A percentile compares a stretch with the other conserved stretches of the same genome.
Conservation (phyloP, 2,113 vertebrate genomes). For the Puffinus mauretanicus region DNA sequence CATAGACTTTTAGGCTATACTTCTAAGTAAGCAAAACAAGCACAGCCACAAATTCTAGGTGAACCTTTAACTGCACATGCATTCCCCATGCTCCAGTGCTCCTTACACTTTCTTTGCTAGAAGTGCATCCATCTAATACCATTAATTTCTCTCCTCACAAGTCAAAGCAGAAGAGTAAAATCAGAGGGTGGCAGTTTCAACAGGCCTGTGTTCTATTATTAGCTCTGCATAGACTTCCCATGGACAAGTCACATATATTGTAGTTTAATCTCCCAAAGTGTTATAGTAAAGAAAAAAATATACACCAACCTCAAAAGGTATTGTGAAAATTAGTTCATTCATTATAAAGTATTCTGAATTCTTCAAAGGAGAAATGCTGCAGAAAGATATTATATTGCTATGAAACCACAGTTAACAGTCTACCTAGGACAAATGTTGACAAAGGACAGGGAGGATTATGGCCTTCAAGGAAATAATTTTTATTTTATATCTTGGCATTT, state of each 20-base stretch:
- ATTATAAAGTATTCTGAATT: neutral
- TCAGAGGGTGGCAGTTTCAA: neutral
- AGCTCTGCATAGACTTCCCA: neutral
- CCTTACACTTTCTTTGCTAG: neutral
- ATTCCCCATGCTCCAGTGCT: neutral
- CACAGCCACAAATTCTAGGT: neutral
- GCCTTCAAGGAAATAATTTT: conserved; percentile 22
- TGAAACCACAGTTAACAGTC: neutral
- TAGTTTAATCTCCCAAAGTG: neutral
- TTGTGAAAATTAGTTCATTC: neutral
- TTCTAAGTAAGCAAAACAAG: neutral
- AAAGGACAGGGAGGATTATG: neutral
- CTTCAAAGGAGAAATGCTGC: neutral
- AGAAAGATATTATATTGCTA: neutral
- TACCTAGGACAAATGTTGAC: conserved; percentile 12
- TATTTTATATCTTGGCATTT: conserved; percentile 18
- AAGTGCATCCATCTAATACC: neutral
- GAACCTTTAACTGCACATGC: neutral
- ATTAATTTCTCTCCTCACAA: neutral
- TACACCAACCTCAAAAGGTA: neutral
- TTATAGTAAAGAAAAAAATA: neutral
- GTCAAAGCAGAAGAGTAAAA: neutral
- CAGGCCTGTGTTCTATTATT: neutral
- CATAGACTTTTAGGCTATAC: neutral
- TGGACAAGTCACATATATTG: neutral